Percentiles rank a stretch among this genome's conserved stretches.
phyloP scores from a whole-genome alignment of 2,797 vertebrate genomes.

The Sebastes variabilis region DNA sequence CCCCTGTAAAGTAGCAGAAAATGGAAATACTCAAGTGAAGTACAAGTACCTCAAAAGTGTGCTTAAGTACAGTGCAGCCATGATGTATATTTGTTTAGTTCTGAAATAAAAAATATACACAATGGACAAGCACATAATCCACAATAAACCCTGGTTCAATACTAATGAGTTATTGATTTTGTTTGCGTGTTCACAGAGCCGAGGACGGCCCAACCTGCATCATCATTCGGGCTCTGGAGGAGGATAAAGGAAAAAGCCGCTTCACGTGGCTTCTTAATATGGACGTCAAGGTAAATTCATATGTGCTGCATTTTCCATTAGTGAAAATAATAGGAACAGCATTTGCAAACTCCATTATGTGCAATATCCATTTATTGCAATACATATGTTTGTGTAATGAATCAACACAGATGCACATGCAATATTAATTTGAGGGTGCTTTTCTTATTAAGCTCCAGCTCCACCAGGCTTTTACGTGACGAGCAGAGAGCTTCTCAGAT shows the following conservation, averaged over 20 bases:
- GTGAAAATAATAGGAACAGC: neutral
- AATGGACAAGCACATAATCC: neutral
- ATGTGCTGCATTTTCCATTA: neutral
- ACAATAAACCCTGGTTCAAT: neutral
- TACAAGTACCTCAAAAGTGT: too few species aligned
- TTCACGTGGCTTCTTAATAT: conserved; percentile 88
- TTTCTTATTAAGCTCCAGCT: neutral
- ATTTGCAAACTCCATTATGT: neutral
- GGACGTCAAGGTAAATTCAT: conserved; percentile 82
- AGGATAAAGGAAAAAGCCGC: conserved; percentile 58
- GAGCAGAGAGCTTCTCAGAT: too few species aligned
- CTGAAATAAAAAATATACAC: neutral
- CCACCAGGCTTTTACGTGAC: neutral
- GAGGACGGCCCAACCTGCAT: conserved; percentile 87
- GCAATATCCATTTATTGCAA: neutral
- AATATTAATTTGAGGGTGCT: neutral
- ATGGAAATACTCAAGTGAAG: too few species aligned
- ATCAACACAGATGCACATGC: neutral
- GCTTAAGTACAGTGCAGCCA: neutral
- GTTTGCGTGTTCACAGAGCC: conserved; percentile 71
- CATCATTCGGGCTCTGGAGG: conserved; percentile 73
- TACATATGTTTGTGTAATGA: neutral
- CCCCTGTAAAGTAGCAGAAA: too few species aligned
- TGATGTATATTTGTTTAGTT: neutral
- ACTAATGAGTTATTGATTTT: neutral